Evolutionary conservation across 2,888 invertebrate genomes (phyloP).

Genomic region (Epicampocera succincta): DNA sequence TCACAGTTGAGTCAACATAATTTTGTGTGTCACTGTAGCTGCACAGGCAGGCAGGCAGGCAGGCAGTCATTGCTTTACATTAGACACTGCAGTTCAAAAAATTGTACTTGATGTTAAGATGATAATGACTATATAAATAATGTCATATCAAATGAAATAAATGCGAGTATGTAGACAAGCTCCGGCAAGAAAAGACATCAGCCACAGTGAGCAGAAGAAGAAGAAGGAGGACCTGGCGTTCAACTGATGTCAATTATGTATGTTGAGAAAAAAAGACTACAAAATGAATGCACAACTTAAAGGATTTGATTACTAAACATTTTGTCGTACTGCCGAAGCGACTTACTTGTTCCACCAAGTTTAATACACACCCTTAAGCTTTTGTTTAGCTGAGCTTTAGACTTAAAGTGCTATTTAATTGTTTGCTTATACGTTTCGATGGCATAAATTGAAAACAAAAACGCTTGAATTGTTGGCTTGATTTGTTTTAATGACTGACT

Average conservation of each 20-base stretch:
- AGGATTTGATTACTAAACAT: constrained; percentile 28
- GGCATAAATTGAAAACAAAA: background rate
- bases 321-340: constrained; percentile 2
- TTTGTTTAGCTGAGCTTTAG: constrained; percentile 13
- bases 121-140: constrained; percentile 21
- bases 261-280: constrained; percentile 33
- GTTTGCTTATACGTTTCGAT: background rate
- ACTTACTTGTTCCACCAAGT: background rate
- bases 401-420: constrained; percentile 21
- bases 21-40: constrained; percentile 2
- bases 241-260: constrained; percentile 52
- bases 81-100: constrained; percentile 16
- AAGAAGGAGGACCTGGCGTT: background rate
- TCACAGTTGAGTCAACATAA: background rate
- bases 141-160: constrained; percentile 44
- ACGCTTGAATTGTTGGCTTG: background rate
- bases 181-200: constrained; percentile 1
- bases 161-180: constrained; percentile 1
- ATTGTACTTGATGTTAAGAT: constrained; percentile 18
- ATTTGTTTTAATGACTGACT: constrained; percentile 15
- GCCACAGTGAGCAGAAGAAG: constrained; percentile 8
- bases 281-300: constrained; percentile 31
- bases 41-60: background rate
- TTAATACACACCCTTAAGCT: constrained; percentile 13
- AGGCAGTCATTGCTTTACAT: background rate